phyloP scores from a whole-genome alignment of 2,888 invertebrate genomes.

The Trichogramma dendrolimi region DNA sequence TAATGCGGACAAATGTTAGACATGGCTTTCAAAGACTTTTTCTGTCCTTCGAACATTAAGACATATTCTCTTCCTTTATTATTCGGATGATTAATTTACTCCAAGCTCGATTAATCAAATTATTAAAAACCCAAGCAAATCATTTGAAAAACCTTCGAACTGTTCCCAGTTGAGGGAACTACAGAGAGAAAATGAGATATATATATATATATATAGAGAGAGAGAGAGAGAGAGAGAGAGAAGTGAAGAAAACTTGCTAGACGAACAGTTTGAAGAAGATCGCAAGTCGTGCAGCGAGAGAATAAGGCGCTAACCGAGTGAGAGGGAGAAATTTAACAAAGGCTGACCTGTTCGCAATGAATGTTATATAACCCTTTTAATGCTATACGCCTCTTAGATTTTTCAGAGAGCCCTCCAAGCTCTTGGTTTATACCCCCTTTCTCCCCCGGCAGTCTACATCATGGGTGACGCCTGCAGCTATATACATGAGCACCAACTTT shows the following conservation, averaged over 20 bases:
- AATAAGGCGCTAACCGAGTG: constrained; percentile 34
- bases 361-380: constrained; percentile 54
- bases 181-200: constrained; percentile 19
- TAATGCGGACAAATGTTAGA: too few species aligned
- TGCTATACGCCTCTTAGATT: constrained; percentile 53
- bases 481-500: background rate
- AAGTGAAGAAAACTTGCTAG: constrained; percentile 22
- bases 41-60: too few species aligned
- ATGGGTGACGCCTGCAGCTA: too few species aligned
- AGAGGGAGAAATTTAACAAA: constrained; percentile 46
- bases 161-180: too few species aligned
- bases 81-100: too few species aligned
- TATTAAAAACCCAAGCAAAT: too few species aligned
- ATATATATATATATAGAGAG: constrained; percentile 20
- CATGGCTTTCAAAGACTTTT: too few species aligned
- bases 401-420: constrained; percentile 46
- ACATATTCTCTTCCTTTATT: too few species aligned
- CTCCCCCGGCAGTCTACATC: constrained; percentile 3
- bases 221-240: constrained; percentile 25
- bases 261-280: constrained; percentile 31
- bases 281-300: constrained; percentile 31
- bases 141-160: too few species aligned
- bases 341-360: constrained; percentile 50
- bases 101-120: too few species aligned
- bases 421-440: constrained; percentile 5